These are phyloP conservation scores for Paramisgurnus dabryanus DNA, from an alignment of 2,113 vertebrate genomes.

Conservation along the genomic window DNA sequence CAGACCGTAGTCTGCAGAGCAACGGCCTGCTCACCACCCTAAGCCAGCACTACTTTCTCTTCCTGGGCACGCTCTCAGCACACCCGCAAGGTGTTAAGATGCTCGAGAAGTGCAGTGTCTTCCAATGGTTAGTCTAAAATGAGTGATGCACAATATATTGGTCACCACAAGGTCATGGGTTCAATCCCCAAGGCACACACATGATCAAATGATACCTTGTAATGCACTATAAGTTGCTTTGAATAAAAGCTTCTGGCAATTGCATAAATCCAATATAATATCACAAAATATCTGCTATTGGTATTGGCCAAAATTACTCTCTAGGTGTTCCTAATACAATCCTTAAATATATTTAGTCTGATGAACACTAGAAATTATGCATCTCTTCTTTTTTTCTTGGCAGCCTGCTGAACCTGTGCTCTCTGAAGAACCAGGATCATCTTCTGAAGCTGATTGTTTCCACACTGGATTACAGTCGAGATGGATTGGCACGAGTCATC, in stretches of 20 bases:
- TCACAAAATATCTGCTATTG: no score
- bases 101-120: slow-evolving; percentile 96
- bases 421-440: slow-evolving; percentile 96
- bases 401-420: slow-evolving; percentile 95
- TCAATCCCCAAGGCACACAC: no score
- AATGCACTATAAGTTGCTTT: no score
- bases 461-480: slow-evolving; percentile 95
- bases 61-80: slow-evolving; percentile 95
- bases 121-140: slow-evolving; percentile 87
- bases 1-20: slow-evolving; percentile 91
- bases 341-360: not conserved
- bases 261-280: no score
- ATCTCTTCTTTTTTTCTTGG: slow-evolving; percentile 5
- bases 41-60: slow-evolving; percentile 97
- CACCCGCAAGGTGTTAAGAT: slow-evolving; percentile 95
- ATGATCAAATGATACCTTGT: no score
- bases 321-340: no score
- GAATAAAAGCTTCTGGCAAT: no score
- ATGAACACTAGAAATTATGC: no score
- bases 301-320: no score
- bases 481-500: slow-evolving; percentile 93
- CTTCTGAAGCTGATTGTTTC: slow-evolving; percentile 94
- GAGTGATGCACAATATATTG: no score
- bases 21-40: slow-evolving; percentile 93
- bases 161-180: no score